Evolutionary conservation across 2,888 invertebrate species (phyloP).

Genomic region (Palloptera scutellata): DNA sequence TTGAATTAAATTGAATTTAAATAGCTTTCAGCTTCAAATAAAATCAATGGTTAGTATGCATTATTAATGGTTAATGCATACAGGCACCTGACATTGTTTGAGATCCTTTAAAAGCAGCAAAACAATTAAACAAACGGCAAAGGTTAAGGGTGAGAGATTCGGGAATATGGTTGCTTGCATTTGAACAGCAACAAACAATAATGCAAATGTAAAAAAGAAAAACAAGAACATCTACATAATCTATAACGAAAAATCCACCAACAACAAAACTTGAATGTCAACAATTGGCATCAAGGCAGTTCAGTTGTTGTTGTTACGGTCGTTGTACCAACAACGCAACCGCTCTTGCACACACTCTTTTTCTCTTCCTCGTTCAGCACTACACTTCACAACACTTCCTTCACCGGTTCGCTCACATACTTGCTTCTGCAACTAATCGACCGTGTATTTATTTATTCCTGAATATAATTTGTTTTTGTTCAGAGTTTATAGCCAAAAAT

Average conservation of each 20-base stretch:
- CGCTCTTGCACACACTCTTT: too few relatives aligned
- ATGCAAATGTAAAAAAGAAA: not conserved
- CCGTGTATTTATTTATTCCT: not conserved
- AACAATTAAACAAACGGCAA: too few relatives aligned
- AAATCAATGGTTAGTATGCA: too few relatives aligned
- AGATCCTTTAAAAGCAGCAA: too few relatives aligned
- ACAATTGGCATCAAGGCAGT: constrained; percentile 19
- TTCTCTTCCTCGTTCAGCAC: not conserved
- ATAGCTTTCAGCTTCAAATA: too few relatives aligned
- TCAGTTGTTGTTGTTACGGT: constrained; percentile 20
- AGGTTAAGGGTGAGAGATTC: too few relatives aligned
- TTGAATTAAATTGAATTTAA: too few relatives aligned
- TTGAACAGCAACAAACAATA: constrained; percentile 4
- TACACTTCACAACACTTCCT: not conserved
- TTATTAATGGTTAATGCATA: too few relatives aligned
- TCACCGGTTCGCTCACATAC: not conserved
- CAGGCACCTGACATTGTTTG: too few relatives aligned
- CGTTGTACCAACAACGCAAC: constrained; percentile 13
- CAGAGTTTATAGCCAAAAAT: too few relatives aligned
- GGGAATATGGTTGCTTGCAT: not conserved
- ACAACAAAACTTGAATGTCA: constrained; percentile 5
- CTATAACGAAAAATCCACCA: constrained; percentile 23
- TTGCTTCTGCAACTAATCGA: not conserved
- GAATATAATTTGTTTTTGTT: not conserved
- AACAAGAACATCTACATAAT: not conserved